Evolutionary conservation across 2,797 vertebrate genomes (phyloP), one percentile per base, ranked within the genome.

Genomic region (Phalloptychus januarius): DNA sequence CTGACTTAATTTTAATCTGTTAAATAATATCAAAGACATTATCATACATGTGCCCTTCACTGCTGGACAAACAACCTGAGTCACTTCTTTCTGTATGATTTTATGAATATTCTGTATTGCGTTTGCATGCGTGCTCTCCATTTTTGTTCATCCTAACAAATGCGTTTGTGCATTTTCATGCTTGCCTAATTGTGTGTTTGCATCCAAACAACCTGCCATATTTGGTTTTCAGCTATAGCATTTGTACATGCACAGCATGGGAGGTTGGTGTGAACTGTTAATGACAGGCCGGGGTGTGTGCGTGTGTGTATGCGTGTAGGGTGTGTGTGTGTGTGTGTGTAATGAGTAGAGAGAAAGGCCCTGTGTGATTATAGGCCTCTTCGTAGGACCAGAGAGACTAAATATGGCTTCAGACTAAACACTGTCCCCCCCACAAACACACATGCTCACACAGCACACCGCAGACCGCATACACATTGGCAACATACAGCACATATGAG

Each of bases 331-430:
- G 86, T 84, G 83, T 88, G 87, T 82, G 72, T 91, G 88, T 94
- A 93, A 94, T 94, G 93, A 93, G 87, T 93, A 93, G 92, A 93
- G 87, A 92, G 90, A 92, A 91, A 91, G 91, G 91, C 85, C 87
- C 84, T 87, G 91, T 93, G 89, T 94, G 94, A 95, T 94, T 95
- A 95, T 90, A 95, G 94, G 89, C 91, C 91, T 93, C 85, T 82
- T 90, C 86, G 86, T 87, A 85, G 88, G 83, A 92, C 85, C 89
- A 92, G 87, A 91, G 79, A 91, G 91, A 92, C 94, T 94, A 95
- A 93, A 95, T 93, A 93, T 94, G 90, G 92, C 90, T 88, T 91
- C 88, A 94, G 93, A 94, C 91, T 93, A 93, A 92, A 95, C 92
- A 92, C 87, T 81, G 83, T 79, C 73, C 86, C 71, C 85, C 87